Evolutionary conservation across 2,888 invertebrate species (phyloP).

Genomic region (Hyposoter didymator): DNA sequence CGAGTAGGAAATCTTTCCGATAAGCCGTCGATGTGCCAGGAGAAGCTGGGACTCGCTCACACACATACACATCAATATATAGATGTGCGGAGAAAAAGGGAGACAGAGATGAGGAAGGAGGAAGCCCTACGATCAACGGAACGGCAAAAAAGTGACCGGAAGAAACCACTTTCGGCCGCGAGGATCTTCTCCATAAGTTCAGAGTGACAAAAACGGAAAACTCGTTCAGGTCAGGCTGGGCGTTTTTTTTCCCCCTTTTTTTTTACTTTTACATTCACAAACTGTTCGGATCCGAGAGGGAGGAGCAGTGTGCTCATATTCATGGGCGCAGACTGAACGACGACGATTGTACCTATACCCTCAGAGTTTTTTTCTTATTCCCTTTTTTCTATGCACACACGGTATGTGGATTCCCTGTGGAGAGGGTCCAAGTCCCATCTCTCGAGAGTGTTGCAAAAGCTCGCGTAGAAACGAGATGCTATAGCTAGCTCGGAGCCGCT

Average conservation of each 20-base stretch:
- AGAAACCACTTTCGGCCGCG: conserved; percentile 69
- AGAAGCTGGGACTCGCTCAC: conserved; percentile 7
- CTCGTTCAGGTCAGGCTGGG: conserved; percentile 51
- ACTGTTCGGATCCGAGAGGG: conserved; percentile 37
- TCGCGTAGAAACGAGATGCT: conserved; percentile 48
- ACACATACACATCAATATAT: neutral
- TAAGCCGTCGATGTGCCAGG: conserved; percentile 64
- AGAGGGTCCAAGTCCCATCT: conserved; percentile 58
- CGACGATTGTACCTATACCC: conserved; percentile 55
- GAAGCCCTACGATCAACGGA: conserved; percentile 53
- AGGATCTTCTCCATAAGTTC: conserved; percentile 51
- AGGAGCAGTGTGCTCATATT: conserved; percentile 34
- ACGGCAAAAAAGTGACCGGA: conserved; percentile 69
- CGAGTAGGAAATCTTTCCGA: conserved; percentile 60
- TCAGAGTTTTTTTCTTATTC: conserved; percentile 35
- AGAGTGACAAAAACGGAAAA: conserved; percentile 61
- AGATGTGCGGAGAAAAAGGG: neutral
- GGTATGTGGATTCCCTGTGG: conserved; percentile 58
- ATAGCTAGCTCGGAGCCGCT: neutral
- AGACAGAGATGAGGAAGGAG: conserved; percentile 31
- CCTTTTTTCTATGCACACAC: conserved; percentile 19
- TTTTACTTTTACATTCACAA: conserved; percentile 55
- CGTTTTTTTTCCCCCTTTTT: conserved; percentile 26
- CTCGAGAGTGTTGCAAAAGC: conserved; percentile 62
- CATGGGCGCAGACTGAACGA: conserved; percentile 47